Conservation (phyloP, 2,888 invertebrate genomes). For the Thymelicus sylvestris region DNA sequence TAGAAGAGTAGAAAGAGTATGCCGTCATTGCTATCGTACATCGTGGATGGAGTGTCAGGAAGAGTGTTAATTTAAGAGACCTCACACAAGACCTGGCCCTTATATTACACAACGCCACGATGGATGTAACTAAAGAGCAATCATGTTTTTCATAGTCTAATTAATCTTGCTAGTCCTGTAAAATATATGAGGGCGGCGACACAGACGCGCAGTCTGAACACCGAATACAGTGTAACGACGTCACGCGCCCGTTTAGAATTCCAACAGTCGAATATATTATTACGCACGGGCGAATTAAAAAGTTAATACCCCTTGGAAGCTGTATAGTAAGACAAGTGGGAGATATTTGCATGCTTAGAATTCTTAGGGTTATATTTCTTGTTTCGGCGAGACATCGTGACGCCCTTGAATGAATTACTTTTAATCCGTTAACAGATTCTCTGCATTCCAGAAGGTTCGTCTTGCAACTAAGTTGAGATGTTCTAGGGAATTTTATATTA, state of each 20-base stretch:
- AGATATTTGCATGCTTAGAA: constrained; percentile 4
- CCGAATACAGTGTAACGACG: constrained; percentile 38
- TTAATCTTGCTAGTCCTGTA: constrained; percentile 12
- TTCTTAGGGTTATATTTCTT: not conserved
- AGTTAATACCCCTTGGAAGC: constrained; percentile 28
- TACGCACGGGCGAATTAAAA: constrained; percentile 27
- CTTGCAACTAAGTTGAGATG: too few relatives aligned
- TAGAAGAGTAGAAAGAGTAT: not conserved
- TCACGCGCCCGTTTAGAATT: constrained; percentile 40
- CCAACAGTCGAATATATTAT: constrained; percentile 40
- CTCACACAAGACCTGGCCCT: not conserved
- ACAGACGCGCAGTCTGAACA: constrained; percentile 33
- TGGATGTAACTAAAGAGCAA: constrained; percentile 3
- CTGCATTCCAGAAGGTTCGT: too few relatives aligned
- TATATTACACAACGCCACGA: not conserved
- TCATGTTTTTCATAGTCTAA: constrained; percentile 12
- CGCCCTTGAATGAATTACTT: not conserved
- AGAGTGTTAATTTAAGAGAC: not conserved
- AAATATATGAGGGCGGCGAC: constrained; percentile 17
- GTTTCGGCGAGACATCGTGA: not conserved
- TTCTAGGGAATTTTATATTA: too few relatives aligned
- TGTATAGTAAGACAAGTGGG: not conserved
- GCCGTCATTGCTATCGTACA: not conserved
- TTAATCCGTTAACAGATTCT: too few relatives aligned
- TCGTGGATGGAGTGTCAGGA: not conserved